Evolutionary conservation across 2,797 vertebrate genomes (phyloP), one percentile per base, ranked within the genome.

Genomic region (Gorsachius magnificus): DNA sequence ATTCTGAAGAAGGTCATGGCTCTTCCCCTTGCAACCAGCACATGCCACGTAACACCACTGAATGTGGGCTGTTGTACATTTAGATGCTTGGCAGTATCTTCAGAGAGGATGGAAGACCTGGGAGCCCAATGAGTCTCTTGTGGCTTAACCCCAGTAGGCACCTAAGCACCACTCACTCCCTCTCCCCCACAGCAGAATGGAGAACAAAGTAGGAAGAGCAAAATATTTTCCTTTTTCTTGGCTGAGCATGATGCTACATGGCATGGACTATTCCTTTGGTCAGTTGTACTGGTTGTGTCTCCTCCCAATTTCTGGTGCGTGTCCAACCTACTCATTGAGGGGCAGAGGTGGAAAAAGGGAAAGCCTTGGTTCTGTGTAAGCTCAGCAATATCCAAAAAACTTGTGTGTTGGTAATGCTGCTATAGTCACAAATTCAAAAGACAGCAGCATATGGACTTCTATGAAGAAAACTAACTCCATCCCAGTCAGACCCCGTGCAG

Each of bases 161-260:
- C 22, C 25, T 26, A 28, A 56, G 51, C 9, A 28, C 22, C 11
- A 4, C 35, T 60, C 1, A 0, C 3, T 92, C 45, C n/a, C 11
- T 15, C 24, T 16, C 11, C 3, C 11, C 6, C 18, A 10, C 31
- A 21, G 8, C n/a, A 65, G 21, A 24, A 25, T 7, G 21, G 25
- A 21, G 17, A 64, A 24, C 21, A 83, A 41, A 85, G 38, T 9
- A 31, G 26, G 35, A 38, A 76, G 7, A 57, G 28, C 8, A 57
- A 31, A 65, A 38, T 3, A 38, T 46, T 43, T 7, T 54, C 25
- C 3, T n/a, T 58, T 50, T 51, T 60, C 20, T 35, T 33, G n/a
- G 16, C 51, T 43, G 38, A 75, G 11, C 20, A 5, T 5, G 8
- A 38, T 46, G 46, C 29, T 35, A 0, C 2, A 0, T 16, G 7